Conservation (phyloP, 1,140 invertebrate species). For the Anthonomus grandis region DNA sequence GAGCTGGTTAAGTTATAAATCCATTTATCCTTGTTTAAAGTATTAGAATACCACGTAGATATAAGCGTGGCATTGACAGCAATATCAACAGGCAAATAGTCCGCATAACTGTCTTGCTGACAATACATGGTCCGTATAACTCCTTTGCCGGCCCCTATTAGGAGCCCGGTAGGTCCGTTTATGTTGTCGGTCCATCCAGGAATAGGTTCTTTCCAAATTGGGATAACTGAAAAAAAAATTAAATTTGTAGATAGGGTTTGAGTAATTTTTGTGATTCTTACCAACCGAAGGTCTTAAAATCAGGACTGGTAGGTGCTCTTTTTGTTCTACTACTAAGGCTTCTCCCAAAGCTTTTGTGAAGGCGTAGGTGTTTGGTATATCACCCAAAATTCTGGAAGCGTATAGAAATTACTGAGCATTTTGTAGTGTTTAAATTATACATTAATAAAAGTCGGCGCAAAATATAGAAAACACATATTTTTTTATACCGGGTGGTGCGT, state of each 20-base stretch:
- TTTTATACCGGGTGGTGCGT: too few relatives aligned
- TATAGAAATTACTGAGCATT: too few relatives aligned
- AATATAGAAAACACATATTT: too few relatives aligned
- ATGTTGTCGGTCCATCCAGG: slow-evolving; percentile 94
- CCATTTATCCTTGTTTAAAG: slow-evolving; percentile 41
- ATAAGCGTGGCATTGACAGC: slow-evolving; percentile 74
- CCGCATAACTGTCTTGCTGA: slow-evolving; percentile 71
- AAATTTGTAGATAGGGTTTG: neutral
- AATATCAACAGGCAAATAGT: slow-evolving; percentile 84
- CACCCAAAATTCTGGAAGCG: slow-evolving; percentile 64
- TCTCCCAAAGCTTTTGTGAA: slow-evolving; percentile 89
- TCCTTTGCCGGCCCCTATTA: slow-evolving; percentile 80
- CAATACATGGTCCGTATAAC: slow-evolving; percentile 83
- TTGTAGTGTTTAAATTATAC: too few relatives aligned
- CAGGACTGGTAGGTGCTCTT: slow-evolving; percentile 73
- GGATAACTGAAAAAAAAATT: slow-evolving; percentile 59
- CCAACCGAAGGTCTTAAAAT: slow-evolving; percentile 89
- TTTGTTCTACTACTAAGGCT: slow-evolving; percentile 72
- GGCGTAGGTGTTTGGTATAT: slow-evolving; percentile 87
- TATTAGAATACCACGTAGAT: slow-evolving; percentile 43
- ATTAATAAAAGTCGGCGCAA: too few relatives aligned
- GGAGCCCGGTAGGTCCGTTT: slow-evolving; percentile 79
- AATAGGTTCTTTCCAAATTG: slow-evolving; percentile 75
- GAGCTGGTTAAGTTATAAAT: slow-evolving; percentile 70
- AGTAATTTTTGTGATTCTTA: slow-evolving; percentile 46